Evolutionary conservation across 2,888 invertebrate species (phyloP).

Genomic region (Spilarctia lutea): DNA sequence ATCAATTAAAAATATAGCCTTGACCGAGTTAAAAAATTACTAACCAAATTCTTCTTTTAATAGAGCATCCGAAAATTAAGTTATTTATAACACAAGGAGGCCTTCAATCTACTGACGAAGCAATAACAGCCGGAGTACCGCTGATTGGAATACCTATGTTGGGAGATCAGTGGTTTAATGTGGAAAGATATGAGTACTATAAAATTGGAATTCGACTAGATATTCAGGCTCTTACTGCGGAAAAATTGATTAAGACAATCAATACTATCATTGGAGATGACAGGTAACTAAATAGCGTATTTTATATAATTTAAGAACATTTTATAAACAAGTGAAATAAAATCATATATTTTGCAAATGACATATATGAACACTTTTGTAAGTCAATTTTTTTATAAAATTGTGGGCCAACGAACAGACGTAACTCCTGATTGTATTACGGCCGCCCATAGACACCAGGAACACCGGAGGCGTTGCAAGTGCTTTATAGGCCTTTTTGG

Average conservation of each 20-base stretch:
- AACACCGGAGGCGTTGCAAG: too few species aligned
- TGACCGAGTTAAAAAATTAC: too few species aligned
- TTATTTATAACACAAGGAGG: conserved; percentile 79
- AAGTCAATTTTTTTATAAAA: too few species aligned
- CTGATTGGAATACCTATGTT: conserved; percentile 70
- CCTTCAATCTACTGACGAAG: conserved; percentile 73
- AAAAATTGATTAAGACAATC: conserved; percentile 13
- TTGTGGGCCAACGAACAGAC: too few species aligned
- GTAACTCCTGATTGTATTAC: too few species aligned
- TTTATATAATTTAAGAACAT: conserved; percentile 12
- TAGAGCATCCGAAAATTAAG: conserved; percentile 74
- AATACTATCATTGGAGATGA: conserved; percentile 15
- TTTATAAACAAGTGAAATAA: too few species aligned
- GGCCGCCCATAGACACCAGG: too few species aligned
- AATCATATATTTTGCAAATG: too few species aligned
- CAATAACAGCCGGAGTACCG: conserved; percentile 60
- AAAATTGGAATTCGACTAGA: conserved; percentile 30
- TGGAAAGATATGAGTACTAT: conserved; percentile 49
- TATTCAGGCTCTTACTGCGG: conserved; percentile 15
- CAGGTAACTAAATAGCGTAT: conserved; percentile 11
- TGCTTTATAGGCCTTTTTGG: too few species aligned
- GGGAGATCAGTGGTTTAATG: conserved; percentile 70
- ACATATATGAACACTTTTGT: too few species aligned
- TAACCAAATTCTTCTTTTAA: conserved; percentile 18
- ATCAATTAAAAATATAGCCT: too few species aligned